Base-by-base conservation (phyloP, 2,797 vertebrate genomes). In the Chanos chanos region DNA sequence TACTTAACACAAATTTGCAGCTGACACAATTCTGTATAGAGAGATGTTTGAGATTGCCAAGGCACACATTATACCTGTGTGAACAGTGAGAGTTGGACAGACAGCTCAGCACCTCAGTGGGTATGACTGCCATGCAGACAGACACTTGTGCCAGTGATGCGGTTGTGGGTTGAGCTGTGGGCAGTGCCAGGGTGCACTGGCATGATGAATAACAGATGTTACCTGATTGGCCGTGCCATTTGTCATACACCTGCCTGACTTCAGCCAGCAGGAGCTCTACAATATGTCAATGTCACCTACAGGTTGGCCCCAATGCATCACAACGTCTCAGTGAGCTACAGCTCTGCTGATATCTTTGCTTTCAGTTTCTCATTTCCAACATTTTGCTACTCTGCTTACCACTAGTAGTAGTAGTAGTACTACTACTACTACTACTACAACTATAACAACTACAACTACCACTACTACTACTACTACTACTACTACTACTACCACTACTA, bases 181-280 rank as follows among this genome's bases (percentile, higher is more conserved):
- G 44, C 65, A 63, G 73, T 65, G 76, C 71, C 77, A 76, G 75
- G 65, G 64, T 73, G 31, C 41, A 64, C 72, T 75, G 64, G 65
- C 53, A 61, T 78, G 78, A 83, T 80, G 73, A 82, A 83, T 81
- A 87, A 81, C 85, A 87, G 82, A 86, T 89, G 84, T 80, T 84
- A 81, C 78, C 77, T 81, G 81, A 83, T 81, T 80, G 76, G 70
- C 77, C 57, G 34, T 72, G 68, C 79, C 75, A 86, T 89, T 87
- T 81, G 83, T 89, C 81, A 87, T 82, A 82, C 77, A 82, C 73
- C 77, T 79, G 79, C 81, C 82, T 73, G 71, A 79, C 71, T 76
- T 77, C 80, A 82, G 72, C 64, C 73, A 71, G 74, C 61, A 61
- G 72, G 74, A 58, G 73, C 81, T 78, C 77, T 70, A 72, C 77